Evolutionary conservation across 2,888 invertebrate species (phyloP), one percentile per base, ranked within the genome.

Genomic region (Callosobruchus maculatus): DNA sequence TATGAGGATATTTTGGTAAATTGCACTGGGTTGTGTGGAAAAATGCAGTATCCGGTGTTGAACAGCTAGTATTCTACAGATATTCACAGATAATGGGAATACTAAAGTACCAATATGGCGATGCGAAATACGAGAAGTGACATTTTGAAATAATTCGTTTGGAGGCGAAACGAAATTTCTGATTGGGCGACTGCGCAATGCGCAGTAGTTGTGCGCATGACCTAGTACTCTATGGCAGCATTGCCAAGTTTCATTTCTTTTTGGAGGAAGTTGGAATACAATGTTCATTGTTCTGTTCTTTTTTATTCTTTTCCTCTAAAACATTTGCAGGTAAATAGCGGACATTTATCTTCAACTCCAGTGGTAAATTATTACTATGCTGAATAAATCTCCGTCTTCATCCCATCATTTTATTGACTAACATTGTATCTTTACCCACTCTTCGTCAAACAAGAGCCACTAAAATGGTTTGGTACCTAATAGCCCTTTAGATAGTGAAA

Each of bases 71-170:
- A 74, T 21, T 30, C 31, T 70, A 13, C 5, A 21, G 78, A 78
- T 76, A 74, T 75, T 71, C 73, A 49, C 26, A n/a, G 79, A 79
- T 78, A 75, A 75, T 74, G 66, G 70, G 71, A 49, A 70, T 74
- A 74, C 75, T 73, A 73, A 75, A 77, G 75, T 71, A 80, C 81
- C 85, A 86, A 86, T 84, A 86, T 86, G 85, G 85, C 85, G 85
- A 82, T 80, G 77, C 73, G 78, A 82, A 82, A 81, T 82, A 76
- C 75, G 81, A 83, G 82, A 82, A 81, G 76, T 82, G 82, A 83
- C 83, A 84, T 84, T 83, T 84, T 82, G 68, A 76, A 77, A 77
- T 77, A 75, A 67, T 73, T 76, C 69, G 67, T 72, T 68, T 73
- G 69, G 49, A 68, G 74, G 71, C 68, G 31, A 22, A 72, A 73